Conservation (phyloP, 2,113 vertebrate species). For the Bambusicola thoracicus region DNA sequence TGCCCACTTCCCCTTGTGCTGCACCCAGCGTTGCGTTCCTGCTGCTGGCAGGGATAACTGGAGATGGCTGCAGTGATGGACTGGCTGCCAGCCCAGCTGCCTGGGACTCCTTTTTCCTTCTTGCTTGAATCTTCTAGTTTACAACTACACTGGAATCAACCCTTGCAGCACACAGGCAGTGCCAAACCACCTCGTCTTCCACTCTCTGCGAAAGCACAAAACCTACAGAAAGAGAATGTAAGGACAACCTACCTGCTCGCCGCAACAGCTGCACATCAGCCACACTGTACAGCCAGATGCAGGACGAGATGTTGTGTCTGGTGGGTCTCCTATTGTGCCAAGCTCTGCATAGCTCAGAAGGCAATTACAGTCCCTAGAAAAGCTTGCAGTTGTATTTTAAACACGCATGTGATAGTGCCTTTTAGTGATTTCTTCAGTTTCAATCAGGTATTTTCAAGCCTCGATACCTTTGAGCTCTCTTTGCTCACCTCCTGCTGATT, state of each 20-base stretch:
- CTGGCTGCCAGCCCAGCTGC: neutral
- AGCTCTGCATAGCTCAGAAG: neutral
- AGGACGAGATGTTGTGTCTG: neutral
- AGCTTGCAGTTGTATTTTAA: neutral
- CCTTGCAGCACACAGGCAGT: rapidly evolving
- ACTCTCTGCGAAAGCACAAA: neutral
- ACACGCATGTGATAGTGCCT: neutral
- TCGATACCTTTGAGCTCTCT: neutral
- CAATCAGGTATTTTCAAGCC: neutral
- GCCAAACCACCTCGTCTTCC: rapidly evolving
- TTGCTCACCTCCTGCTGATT: slow-evolving; percentile 48
- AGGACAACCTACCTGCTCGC: slow-evolving; percentile 15
- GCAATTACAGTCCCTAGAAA: neutral
- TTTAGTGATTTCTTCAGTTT: neutral
- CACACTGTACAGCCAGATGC: neutral
- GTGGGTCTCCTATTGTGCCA: neutral
- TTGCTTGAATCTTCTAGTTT: neutral
- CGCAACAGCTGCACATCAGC: neutral
- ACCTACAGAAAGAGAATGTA: rapidly evolving
- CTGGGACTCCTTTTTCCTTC: neutral
- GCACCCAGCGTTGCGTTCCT: rapidly evolving
- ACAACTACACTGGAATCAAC: neutral
- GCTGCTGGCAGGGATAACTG: neutral
- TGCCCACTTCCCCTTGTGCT: rapidly evolving
- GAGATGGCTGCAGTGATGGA: neutral